Percentiles rank a stretch among this genome's conserved stretches.
phyloP scores from a whole-genome alignment of 2,113 vertebrate genomes.

The Onychostruthus taczanowskii region DNA sequence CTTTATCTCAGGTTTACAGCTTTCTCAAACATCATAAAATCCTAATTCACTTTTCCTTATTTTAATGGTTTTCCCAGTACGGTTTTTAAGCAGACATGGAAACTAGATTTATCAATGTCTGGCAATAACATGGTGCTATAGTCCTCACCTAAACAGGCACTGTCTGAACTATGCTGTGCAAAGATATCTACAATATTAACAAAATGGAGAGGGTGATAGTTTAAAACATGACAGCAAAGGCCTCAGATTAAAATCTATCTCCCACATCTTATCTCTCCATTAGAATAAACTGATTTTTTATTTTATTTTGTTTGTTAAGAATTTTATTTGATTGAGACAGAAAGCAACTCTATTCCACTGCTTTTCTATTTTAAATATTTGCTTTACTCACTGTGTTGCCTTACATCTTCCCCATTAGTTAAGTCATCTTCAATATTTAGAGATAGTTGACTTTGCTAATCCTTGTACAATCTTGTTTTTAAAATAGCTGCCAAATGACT shows the following conservation, averaged over 20 bases:
- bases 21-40: constrained; percentile 45
- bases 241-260: background rate
- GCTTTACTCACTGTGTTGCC: background rate
- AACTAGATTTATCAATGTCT: background rate
- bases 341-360: background rate
- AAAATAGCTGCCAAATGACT: background rate
- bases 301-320: background rate
- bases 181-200: background rate
- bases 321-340: background rate
- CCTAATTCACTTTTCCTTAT: constrained; percentile 30
- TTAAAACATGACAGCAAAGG: background rate
- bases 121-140: background rate
- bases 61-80: constrained; percentile 18
- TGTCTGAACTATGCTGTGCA: background rate
- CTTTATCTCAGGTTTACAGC: constrained; percentile 57
- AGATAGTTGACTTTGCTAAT: background rate
- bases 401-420: background rate
- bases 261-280: background rate
- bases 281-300: background rate
- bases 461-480: background rate
- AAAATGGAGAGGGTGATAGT: background rate
- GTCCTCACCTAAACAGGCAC: background rate
- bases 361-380: background rate
- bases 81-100: constrained; percentile 10
- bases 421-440: background rate